These are phyloP conservation scores for Ectemnius lituratus DNA, from an alignment of 2,888 invertebrate species.

Conservation along the genomic window DNA sequence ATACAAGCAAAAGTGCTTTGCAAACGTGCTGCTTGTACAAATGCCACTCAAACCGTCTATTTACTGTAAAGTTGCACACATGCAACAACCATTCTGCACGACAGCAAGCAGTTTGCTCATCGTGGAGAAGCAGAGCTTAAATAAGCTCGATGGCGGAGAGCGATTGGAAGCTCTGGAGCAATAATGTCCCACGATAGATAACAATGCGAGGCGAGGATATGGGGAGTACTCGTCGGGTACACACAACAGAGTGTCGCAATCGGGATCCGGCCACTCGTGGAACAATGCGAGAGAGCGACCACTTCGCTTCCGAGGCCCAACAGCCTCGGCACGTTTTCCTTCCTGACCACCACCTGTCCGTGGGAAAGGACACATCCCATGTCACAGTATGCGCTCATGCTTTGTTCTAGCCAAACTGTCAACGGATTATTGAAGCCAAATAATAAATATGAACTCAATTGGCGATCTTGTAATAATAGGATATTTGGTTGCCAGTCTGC, in stretches of 20 bases:
- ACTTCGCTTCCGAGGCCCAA: slow-evolving; percentile 43
- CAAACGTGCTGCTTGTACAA: slow-evolving; percentile 38
- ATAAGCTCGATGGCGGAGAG: too few species aligned
- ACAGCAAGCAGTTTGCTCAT: too few species aligned
- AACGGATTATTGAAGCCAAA: neutral
- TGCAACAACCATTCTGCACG: too few species aligned
- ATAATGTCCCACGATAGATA: slow-evolving; percentile 13
- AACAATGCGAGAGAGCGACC: slow-evolving; percentile 46
- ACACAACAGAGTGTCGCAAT: slow-evolving; percentile 1
- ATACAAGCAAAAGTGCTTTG: slow-evolving; percentile 19
- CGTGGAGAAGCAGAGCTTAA: too few species aligned
- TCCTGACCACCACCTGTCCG: slow-evolving; percentile 61
- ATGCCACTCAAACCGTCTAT: slow-evolving; percentile 9
- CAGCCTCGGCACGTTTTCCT: slow-evolving; percentile 26
- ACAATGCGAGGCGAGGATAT: slow-evolving; percentile 19
- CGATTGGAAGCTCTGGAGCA: too few species aligned
- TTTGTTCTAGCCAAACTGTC: neutral
- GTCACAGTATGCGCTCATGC: neutral
- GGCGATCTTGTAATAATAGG: too few species aligned
- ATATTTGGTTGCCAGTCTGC: too few species aligned
- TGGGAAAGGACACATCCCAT: slow-evolving; percentile 48
- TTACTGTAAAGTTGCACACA: too few species aligned
- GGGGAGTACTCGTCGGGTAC: slow-evolving; percentile 26
- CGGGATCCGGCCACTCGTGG: slow-evolving; percentile 41
- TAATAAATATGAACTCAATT: neutral